Base-by-base conservation (phyloP, 2,797 vertebrate genomes). In the Cynopterus sphinx region DNA sequence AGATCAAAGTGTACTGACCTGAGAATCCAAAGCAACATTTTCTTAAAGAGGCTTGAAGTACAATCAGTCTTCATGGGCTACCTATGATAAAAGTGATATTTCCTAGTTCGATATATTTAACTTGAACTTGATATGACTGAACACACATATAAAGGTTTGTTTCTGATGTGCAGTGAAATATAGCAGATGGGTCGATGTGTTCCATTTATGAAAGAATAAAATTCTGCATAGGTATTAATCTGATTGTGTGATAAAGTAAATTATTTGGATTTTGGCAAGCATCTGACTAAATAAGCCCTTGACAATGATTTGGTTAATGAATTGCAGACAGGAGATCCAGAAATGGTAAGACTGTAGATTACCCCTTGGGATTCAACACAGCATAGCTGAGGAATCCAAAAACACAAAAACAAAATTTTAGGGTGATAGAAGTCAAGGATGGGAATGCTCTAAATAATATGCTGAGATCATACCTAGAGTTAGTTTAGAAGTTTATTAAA, bases 171-270 rank as follows among this genome's bases (percentile, higher is more conserved):
- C 28, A 75, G 22, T 67, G 89, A 68, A 86, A 39, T 61, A 65
- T 2, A 68, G 61, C 41, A 94, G 53, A 74, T 93, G 49, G 26
- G 63, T 67, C 79, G 8, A 77, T 94, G 33, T 65, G 26, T 21
- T 95, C n/a, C 21, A 17, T 78, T 92, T 63, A 41, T 84, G 31
- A 77, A 92, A 95, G 28, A 78, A 65, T 94, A 86, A 94, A 83
- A 82, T 89, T 92, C 39, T 78, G 15, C 9, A 31, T 74, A 88
- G 16, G 1, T 68, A 39, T 87, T 90, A 63, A 82, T 59, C 51
- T 93, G 31, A 74, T 24, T 51, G 53, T 15, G 3, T 53, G 22
- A 61, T 77, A 89, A 81, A 81, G 9, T 77, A 70, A 36, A 12
- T 82, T 89, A 33, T 36, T 7, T 88, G 24, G 22, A 57, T 94